These are phyloP conservation scores for Zaprionus gabonicus DNA, from an alignment of 1,140 invertebrate species.

Conservation along the genomic window DNA sequence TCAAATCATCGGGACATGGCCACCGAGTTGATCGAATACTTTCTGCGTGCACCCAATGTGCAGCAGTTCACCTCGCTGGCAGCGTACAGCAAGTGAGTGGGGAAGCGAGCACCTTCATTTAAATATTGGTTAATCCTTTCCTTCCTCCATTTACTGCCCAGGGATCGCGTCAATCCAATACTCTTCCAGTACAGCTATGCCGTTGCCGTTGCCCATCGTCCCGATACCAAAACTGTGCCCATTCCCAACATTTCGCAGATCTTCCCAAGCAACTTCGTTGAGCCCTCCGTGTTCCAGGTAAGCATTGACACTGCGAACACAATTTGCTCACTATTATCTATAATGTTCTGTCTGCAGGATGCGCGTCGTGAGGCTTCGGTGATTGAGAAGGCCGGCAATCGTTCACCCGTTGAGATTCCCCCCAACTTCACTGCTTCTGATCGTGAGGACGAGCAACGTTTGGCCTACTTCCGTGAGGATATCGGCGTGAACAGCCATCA, in stretches of 20 bases:
- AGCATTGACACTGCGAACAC: neutral
- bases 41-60: conserved; percentile 81
- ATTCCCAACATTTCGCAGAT: conserved; percentile 86
- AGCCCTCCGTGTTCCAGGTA: conserved; percentile 84
- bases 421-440: conserved; percentile 89
- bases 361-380: conserved; percentile 85
- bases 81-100: conserved; percentile 75
- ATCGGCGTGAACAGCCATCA: conserved; percentile 89
- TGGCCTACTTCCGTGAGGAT: conserved; percentile 87
- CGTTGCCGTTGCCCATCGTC: conserved; percentile 84
- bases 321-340: neutral
- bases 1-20: conserved; percentile 86
- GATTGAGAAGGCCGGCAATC: conserved; percentile 57
- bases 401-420: conserved; percentile 86
- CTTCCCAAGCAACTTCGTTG: conserved; percentile 86
- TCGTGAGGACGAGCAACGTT: conserved; percentile 87
- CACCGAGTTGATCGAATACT: conserved; percentile 85
- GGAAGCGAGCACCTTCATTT: neutral
- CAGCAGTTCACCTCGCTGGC: conserved; percentile 70
- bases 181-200: conserved; percentile 84
- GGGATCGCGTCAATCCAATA: conserved; percentile 85
- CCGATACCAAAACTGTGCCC: conserved; percentile 85
- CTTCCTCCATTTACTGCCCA: conserved; percentile 21
- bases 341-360: conserved; percentile 45
- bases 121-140: neutral